Percentiles rank a stretch among this genome's conserved stretches.
These are phyloP conservation scores for Aquatica leii DNA, from an alignment of 2,888 invertebrate species.

Conservation along the genomic window DNA sequence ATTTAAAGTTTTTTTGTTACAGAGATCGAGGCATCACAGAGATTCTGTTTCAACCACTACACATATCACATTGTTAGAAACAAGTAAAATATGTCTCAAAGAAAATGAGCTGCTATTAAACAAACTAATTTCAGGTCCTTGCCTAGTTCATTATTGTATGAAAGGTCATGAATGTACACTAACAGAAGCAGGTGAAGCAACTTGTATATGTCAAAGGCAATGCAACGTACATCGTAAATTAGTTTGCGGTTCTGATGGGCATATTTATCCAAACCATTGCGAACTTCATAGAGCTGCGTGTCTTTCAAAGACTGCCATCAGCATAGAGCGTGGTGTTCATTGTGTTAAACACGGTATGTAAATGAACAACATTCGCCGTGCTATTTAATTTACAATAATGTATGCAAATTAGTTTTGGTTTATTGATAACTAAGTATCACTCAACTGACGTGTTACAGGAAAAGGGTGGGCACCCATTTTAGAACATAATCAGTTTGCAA, in stretches of 20 bases:
- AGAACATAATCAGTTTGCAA: conserved; percentile 47
- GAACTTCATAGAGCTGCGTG: conserved; percentile 72
- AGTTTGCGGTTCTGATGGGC: conserved; percentile 74
- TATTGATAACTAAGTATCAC: conserved; percentile 30
- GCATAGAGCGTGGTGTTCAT: conserved; percentile 64
- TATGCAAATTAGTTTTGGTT: conserved; percentile 36
- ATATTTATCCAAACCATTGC: conserved; percentile 73
- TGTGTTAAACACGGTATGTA: conserved; percentile 61
- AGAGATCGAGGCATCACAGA: conserved; percentile 61
- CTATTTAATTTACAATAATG: conserved; percentile 37
- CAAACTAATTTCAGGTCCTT: conserved; percentile 65
- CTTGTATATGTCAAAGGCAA: conserved; percentile 69
- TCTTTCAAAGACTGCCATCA: conserved; percentile 63
- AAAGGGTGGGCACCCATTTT: conserved; percentile 57
- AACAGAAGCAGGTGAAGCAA: conserved; percentile 60
- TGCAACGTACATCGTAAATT: conserved; percentile 66
- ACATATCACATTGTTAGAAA: conserved; percentile 59
- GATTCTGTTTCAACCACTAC: conserved; percentile 58
- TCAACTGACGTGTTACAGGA: conserved; percentile 46
- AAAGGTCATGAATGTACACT: conserved; percentile 71
- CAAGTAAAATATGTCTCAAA: conserved; percentile 47
- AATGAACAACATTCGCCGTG: conserved; percentile 26
- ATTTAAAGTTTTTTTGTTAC: conserved; percentile 47
- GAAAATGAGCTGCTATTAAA: background rate
- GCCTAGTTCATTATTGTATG: conserved; percentile 71